Percentiles rank a stretch among this genome's conserved stretches.
These are phyloP conservation scores for Colius striatus DNA, from an alignment of 2,113 vertebrate species.

Conservation along the genomic window DNA sequence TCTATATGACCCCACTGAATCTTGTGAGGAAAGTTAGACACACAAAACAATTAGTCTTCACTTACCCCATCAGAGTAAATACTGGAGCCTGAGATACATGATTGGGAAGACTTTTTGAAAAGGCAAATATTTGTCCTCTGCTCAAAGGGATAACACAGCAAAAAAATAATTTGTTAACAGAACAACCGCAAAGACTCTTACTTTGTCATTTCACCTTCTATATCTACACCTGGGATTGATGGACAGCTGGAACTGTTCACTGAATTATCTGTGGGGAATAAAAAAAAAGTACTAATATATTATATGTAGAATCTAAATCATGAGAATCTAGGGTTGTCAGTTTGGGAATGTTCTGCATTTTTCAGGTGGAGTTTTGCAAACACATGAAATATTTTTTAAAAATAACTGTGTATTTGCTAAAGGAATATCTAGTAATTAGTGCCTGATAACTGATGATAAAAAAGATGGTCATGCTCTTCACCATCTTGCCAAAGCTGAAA, in stretches of 20 bases:
- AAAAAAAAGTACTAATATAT: not conserved
- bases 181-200: conserved; percentile 36
- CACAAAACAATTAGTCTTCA: not conserved
- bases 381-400: too few relatives aligned
- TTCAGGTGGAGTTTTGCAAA: not conserved
- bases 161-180: not conserved
- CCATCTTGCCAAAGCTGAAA: not conserved
- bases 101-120: not conserved
- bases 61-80: not conserved
- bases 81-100: not conserved
- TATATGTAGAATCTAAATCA: not conserved
- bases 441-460: not conserved
- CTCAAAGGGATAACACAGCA: not conserved
- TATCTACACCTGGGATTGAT: conserved; percentile 50
- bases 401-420: not conserved
- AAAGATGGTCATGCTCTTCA: not conserved
- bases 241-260: conserved; percentile 44
- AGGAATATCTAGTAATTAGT: not conserved
- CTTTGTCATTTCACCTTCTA: conserved; percentile 74
- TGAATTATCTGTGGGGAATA: not conserved
- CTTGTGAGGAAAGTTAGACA: not conserved
- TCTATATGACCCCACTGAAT: not conserved
- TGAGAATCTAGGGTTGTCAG: not conserved
- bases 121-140: not conserved
- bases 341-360: not conserved